A percentile compares a stretch with the other conserved stretches of the same genome.
These are phyloP conservation scores for Xyrauchen texanus DNA, from an alignment of 2,113 vertebrate species.

Conservation along the genomic window DNA sequence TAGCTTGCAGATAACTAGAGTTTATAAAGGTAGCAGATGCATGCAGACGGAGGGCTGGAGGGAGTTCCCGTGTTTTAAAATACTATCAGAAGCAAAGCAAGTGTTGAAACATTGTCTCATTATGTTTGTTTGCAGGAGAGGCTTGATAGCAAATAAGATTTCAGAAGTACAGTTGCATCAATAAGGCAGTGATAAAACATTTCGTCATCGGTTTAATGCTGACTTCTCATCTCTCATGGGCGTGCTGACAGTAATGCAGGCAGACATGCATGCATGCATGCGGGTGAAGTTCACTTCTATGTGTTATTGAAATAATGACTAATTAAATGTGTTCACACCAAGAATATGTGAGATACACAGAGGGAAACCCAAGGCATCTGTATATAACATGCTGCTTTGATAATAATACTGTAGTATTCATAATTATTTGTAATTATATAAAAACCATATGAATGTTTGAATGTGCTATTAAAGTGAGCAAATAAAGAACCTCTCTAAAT, in stretches of 20 bases:
- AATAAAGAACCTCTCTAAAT: background rate
- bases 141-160: constrained; percentile 33
- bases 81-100: constrained; percentile 38
- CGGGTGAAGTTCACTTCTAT: background rate
- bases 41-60: constrained; percentile 21
- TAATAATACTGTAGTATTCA: constrained; percentile 18
- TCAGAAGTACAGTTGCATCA: constrained; percentile 40
- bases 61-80: constrained; percentile 32
- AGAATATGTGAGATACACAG: constrained; percentile 16
- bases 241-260: constrained; percentile 39
- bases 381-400: constrained; percentile 34
- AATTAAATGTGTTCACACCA: constrained; percentile 50
- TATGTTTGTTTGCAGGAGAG: constrained; percentile 45
- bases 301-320: constrained; percentile 50
- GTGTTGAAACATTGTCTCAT: constrained; percentile 28
- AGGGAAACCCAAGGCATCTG: constrained; percentile 49
- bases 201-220: constrained; percentile 21
- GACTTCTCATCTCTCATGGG: constrained; percentile 28
- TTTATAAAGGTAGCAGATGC: constrained; percentile 39
- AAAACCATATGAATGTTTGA: background rate
- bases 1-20: constrained; percentile 41
- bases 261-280: constrained; percentile 7
- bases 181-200: constrained; percentile 47
- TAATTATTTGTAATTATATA: constrained; percentile 30
- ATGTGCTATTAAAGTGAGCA: background rate